These are phyloP conservation scores for Epinephelus malabaricus DNA, from an alignment of 2,797 vertebrate species.

Conservation along the genomic window DNA sequence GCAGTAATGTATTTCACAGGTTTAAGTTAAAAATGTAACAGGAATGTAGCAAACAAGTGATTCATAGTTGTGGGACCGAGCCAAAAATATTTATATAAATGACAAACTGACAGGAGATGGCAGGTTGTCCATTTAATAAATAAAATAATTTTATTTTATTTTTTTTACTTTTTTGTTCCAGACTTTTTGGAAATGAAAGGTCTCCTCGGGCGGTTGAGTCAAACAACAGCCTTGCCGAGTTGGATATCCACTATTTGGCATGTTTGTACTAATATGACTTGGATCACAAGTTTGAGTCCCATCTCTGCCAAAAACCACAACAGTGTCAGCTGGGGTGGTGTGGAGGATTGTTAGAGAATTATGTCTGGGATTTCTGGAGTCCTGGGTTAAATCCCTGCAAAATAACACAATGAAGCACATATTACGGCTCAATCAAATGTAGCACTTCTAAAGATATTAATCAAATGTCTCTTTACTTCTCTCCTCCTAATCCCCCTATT, in stretches of 20 bases:
- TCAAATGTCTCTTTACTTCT: slow-evolving; percentile 4
- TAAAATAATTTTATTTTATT: neutral
- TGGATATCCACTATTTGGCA: slow-evolving; percentile 53
- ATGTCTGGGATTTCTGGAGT: slow-evolving; percentile 53
- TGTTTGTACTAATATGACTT: slow-evolving; percentile 56
- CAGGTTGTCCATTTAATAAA: neutral
- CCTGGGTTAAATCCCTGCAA: slow-evolving; percentile 42
- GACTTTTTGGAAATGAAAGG: slow-evolving; percentile 40
- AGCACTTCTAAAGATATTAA: slow-evolving; percentile 5
- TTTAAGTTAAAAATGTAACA: neutral
- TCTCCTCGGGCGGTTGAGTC: slow-evolving; percentile 38
- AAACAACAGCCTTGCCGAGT: slow-evolving; percentile 42
- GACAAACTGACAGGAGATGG: neutral
- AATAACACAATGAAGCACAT: slow-evolving; percentile 39
- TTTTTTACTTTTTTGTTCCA: neutral
- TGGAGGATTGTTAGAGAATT: slow-evolving; percentile 42
- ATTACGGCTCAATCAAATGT: slow-evolving; percentile 24
- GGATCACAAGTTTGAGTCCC: slow-evolving; percentile 41
- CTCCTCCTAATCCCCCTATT: neutral
- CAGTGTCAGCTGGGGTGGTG: slow-evolving; percentile 43
- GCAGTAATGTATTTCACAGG: neutral
- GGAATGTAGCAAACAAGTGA: neutral
- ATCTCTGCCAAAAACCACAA: slow-evolving; percentile 55
- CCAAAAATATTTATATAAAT: neutral
- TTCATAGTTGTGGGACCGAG: neutral